Conservation (phyloP, 2,888 invertebrate genomes). For the Phania funesta region DNA sequence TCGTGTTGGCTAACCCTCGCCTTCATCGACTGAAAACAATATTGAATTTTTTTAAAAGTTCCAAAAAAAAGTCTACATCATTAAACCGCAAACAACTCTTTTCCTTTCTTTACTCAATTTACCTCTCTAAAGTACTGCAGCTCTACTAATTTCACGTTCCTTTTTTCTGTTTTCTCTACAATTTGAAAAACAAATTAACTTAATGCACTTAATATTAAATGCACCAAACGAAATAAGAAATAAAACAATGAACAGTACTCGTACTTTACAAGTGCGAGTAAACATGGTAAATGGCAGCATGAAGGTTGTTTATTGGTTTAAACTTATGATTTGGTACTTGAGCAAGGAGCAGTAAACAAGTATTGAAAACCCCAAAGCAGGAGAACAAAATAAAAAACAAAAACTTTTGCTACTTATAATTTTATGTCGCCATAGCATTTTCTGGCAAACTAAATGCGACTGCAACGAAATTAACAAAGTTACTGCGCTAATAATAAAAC, state of each 20-base stretch:
- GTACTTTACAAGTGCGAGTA: constrained; percentile 15
- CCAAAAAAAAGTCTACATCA: background rate
- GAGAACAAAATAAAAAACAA: background rate
- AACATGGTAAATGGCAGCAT: constrained; percentile 23
- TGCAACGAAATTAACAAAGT: too few species aligned
- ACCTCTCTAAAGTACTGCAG: constrained; percentile 15
- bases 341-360: background rate
- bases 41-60: constrained; percentile 23
- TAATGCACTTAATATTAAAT: constrained; percentile 58
- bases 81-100: constrained; percentile 22
- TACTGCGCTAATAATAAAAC: too few species aligned
- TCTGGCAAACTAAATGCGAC: background rate
- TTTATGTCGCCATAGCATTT: constrained; percentile 32
- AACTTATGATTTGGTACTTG: constrained; percentile 11
- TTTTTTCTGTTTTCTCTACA: background rate
- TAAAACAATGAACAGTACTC: constrained; percentile 10
- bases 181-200: constrained; percentile 61
- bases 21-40: background rate
- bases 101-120: constrained; percentile 17
- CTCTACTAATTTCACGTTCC: constrained; percentile 20
- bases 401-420: constrained; percentile 22
- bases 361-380: background rate
- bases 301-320: constrained; percentile 34
- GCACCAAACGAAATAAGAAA: constrained; percentile 18
- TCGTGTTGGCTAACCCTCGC: too few species aligned